Evolutionary conservation across 2,797 vertebrate species (phyloP).

Genomic region (Eupleurogrammus muticus): DNA sequence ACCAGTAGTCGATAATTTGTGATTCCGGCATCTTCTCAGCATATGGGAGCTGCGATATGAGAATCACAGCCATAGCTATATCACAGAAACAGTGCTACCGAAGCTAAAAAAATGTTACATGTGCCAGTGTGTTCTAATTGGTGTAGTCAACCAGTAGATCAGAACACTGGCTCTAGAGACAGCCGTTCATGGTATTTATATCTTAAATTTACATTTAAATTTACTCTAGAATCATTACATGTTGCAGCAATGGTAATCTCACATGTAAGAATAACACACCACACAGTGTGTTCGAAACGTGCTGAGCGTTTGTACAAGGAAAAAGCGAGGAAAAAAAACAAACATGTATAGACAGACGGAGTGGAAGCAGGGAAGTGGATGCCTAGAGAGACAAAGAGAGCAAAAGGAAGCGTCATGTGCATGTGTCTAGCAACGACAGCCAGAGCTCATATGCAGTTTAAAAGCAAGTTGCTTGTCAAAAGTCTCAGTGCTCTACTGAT

Average conservation of each 20-base stretch:
- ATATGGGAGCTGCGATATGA: too few relatives aligned
- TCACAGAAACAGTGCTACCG: too few relatives aligned
- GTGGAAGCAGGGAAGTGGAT: conserved; percentile 28
- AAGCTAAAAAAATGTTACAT: too few relatives aligned
- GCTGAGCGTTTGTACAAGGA: conserved; percentile 43
- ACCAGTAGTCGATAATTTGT: too few relatives aligned
- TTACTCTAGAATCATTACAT: conserved; percentile 51
- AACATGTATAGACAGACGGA: conserved; percentile 31
- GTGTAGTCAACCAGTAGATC: too few relatives aligned
- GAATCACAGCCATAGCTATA: too few relatives aligned
- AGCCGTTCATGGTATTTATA: too few relatives aligned
- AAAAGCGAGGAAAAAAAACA: conserved; percentile 25
- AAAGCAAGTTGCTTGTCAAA: conserved; percentile 72
- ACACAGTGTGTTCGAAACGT: conserved; percentile 41
- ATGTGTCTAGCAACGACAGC: conserved; percentile 60
- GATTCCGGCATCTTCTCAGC: too few relatives aligned
- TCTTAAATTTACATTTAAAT: too few relatives aligned
- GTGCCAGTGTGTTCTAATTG: too few relatives aligned
- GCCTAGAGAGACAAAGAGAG: conserved; percentile 46
- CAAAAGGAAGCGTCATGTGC: conserved; percentile 37
- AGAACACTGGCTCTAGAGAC: too few relatives aligned
- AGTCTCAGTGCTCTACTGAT: conserved; percentile 69
- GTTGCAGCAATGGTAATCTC: conserved; percentile 17
- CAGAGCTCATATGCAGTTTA: conserved; percentile 50
- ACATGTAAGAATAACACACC: conserved; percentile 31